Evolutionary conservation across 2,888 invertebrate species (phyloP), one percentile per base, ranked within the genome.

Genomic region (Neuroscelio doddi): DNA sequence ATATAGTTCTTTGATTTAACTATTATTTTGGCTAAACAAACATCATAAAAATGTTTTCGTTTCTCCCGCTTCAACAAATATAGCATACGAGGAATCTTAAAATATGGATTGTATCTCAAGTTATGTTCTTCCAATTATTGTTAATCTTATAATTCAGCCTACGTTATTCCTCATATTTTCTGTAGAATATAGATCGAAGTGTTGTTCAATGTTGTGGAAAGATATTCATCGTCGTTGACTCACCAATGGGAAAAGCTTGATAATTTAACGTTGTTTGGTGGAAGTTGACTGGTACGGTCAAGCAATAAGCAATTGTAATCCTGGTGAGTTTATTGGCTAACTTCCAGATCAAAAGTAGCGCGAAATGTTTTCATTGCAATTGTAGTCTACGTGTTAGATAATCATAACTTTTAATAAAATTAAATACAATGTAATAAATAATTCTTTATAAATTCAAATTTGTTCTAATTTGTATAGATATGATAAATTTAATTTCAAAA

Each of bases 301-400:
- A 50, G 72, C 70, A 75, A 77, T 78, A 77, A 78, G 77, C 76
- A 78, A 77, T 75, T 70, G 75, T 75, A 76, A 77, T 78, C 76
- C 72, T 65, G 66, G 69, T 58, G 71, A 68, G 68, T 68, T 73
- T 65, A 64, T 68, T 75, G 75, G 75, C 72, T 21, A 16, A 14
- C 27, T 9, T 73, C 74, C 74, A 75, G 49, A 46, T 42, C 49
- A 42, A 45, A 26, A 39, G 50, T 34, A 39, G 50, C 50, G 39
- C 38, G 26, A 30, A 45, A 41, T 44, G 46, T 58, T 39, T 44
- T 53, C 58, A 53, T 64, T 57, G 44, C 38, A 39, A 45, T 30
- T 42, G 32, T 17, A 26, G 10, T 21, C 50, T 42, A 45, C 39
- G 16, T 46, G 46, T 47, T 27, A 45, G 58, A 49, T 44, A 58